Base-by-base conservation (phyloP, 2,888 invertebrate genomes). In the Brenthis ino region DNA sequence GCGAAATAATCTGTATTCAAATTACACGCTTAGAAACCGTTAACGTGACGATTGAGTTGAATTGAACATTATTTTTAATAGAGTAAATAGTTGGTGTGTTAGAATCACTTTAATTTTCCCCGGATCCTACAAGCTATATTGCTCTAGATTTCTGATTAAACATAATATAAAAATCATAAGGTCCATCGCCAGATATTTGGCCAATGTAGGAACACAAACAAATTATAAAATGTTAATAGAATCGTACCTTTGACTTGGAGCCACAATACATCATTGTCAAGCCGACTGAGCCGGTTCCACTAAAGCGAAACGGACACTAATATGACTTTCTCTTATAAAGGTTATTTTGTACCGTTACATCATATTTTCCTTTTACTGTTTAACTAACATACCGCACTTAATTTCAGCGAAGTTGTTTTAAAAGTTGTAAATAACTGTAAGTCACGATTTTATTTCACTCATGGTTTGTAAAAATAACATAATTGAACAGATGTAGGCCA, bases 201-300 rank as follows among this genome's bases (percentile, higher is more conserved):
- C 67, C 72, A 69, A 67, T 60, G 28, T 28, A 74, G 63, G 20
- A 60, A 66, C 58, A 61, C 60, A 67, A 72, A 69, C 68, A 72
- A 87, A 87, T 88, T 85, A 86, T 85, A 86, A 86, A 88, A 89
- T 88, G 88, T 86, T 88, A 89, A 88, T 87, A 83, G 84, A 85
- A 82, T 80, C 77, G 82, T 85, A 89, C 89, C 88, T 89, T 86
- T 88, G 89, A 88, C 89, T 87, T 79, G 50, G 28, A 75, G 72
- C 77, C 72, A 89, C 87, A 88, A 89, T 89, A 88, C 87, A 86
- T 89, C 89, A 89, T 89, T 89, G 89, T 88, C 88, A 84, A 82
- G 73, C 75, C 8, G 37, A 43, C 70, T 76, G 75, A 72, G 73
- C 78, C 77, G 77, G 78, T 77, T 78, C 75, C 67, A 68, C 57